Percentiles rank a stretch among this genome's conserved stretches.
Evolutionary conservation across 2,888 invertebrate species (phyloP).

Genomic region (Serrognathus titanus): DNA sequence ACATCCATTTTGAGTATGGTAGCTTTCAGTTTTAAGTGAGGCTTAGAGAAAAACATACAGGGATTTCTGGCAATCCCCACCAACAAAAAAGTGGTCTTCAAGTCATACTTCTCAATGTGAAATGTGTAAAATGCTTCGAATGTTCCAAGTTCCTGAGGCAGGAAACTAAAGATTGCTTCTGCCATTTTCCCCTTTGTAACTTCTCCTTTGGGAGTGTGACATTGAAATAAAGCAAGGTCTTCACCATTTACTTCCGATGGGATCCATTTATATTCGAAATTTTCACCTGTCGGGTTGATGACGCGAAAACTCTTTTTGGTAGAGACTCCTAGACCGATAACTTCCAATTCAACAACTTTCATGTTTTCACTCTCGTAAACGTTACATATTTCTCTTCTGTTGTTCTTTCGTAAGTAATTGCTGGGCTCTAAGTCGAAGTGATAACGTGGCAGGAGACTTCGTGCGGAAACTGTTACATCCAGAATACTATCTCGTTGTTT

Average conservation of each 20-base stretch:
- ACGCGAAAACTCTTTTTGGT: conserved; percentile 52
- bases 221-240: conserved; percentile 54
- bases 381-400: conserved; percentile 47
- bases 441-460: conserved; percentile 64
- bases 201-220: conserved; percentile 57
- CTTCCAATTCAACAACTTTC: conserved; percentile 62
- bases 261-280: conserved; percentile 49
- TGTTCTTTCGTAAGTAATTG: conserved; percentile 55
- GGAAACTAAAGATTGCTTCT: conserved; percentile 62
- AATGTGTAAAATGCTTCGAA: conserved; percentile 68
- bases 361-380: conserved; percentile 43
- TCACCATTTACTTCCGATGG: conserved; percentile 27
- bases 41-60: conserved; percentile 57
- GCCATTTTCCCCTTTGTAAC: conserved; percentile 59
- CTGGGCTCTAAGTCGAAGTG: conserved; percentile 68
- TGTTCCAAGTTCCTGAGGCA: conserved; percentile 59
- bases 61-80: conserved; percentile 64
- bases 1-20: conserved; percentile 58
- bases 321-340: conserved; percentile 56
- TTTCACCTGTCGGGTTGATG: conserved; percentile 63
- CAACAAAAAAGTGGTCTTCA: conserved; percentile 57
- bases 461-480: conserved; percentile 51
- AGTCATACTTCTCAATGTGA: conserved; percentile 55
- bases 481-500: conserved; percentile 42
- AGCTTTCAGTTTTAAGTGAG: conserved; percentile 59